Base-by-base conservation (phyloP, 2,797 vertebrate species). In the Delichon dasypus region DNA sequence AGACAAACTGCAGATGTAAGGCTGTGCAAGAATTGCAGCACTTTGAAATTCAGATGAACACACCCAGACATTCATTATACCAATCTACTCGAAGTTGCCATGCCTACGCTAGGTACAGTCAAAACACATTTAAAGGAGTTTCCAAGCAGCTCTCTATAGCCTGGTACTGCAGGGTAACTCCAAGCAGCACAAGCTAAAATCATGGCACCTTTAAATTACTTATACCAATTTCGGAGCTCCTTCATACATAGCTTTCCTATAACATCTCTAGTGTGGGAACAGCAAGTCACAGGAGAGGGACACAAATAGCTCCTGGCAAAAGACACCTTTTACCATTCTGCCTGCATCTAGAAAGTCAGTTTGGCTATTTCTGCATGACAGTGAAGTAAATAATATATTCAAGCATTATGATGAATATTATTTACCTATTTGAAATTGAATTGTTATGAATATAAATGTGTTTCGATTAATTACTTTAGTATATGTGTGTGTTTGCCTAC, bases 41-140 rank as follows among this genome's bases (percentile, higher is more conserved):
- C 94, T 94, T 94, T 50, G 89, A 95, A 94, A 95, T 94, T 94
- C 89, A 94, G 91, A 89, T 84, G 91, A 96, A 89, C 82, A 86
- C 89, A 93, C 76, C 81, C 79, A 95, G 76, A 91, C 79, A 22
- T 18, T 91, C 76, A 88, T 92, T 92, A 89, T 13, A 54, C 23
- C 68, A 21, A 58, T 54, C 65, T n/a, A 54, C 65, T 26, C 29
- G 44, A 91, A 93, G 89, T 29, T 94, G 91, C 89, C 65, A 68
- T 89, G 82, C 85, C 85, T 92, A 80, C 54, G 0, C 40, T 48
- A 61, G 5, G 23, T 72, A 84, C 81, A 85, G 89, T 60, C 78
- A 91, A 85, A 91, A 76, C 65, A 74, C 36, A 32, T 51, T 61
- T 16, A 51, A 61, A 92, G 45, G 68, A 58, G 54, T 53, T 90